Evolutionary conservation across 64 coral and sea anemone species (phyloP).

Genomic region (Montipora cactus): DNA sequence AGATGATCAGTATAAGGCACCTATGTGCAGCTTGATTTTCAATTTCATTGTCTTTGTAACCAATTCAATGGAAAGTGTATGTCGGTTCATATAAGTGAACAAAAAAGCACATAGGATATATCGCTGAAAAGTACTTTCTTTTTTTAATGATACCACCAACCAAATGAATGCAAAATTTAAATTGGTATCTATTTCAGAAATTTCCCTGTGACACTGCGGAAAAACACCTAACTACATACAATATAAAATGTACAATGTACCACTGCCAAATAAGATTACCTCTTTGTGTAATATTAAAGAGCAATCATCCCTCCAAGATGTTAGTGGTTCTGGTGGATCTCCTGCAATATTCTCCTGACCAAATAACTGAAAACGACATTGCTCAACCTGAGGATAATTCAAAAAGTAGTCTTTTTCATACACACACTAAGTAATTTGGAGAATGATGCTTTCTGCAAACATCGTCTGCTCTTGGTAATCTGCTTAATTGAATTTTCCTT

Average conservation of each 20-base stretch:
- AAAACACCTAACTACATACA: not conserved
- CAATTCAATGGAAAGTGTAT: too few relatives aligned
- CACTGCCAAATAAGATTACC: not conserved
- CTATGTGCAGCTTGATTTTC: not conserved
- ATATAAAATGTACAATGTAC: not conserved
- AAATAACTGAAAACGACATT: not conserved
- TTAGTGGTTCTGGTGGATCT: not conserved
- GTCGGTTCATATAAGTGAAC: too few relatives aligned
- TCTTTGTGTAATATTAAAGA: not conserved
- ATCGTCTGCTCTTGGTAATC: too few relatives aligned
- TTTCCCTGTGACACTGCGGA: not conserved
- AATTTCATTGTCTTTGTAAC: too few relatives aligned
- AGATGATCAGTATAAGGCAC: not conserved
- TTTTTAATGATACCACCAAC: too few relatives aligned
- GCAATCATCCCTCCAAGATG: not conserved
- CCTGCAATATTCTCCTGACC: not conserved
- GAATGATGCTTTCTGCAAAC: not conserved
- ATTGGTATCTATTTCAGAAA: too few relatives aligned
- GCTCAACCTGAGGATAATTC: constrained; percentile 10
- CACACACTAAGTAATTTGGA: not conserved
- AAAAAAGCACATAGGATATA: too few relatives aligned
- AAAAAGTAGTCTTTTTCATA: not conserved
- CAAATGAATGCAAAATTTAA: too few relatives aligned
- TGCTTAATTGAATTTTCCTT: too few relatives aligned
- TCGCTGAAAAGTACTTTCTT: too few relatives aligned